Base-by-base conservation (phyloP, 2,113 vertebrate genomes). In the Ptilonorhynchus violaceus region DNA sequence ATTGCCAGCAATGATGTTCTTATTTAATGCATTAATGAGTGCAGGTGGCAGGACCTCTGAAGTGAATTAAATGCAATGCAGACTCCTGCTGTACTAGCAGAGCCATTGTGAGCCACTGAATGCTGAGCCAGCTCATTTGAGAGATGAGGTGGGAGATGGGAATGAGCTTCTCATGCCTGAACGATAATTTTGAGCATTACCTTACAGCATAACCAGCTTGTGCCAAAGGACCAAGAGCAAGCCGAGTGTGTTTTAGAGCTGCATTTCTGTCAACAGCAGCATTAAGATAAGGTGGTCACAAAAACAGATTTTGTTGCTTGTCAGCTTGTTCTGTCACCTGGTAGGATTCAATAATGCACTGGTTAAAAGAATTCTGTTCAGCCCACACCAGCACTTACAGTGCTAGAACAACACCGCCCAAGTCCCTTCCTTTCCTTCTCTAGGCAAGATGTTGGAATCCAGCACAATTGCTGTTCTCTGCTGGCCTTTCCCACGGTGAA, bases 41-140 rank as follows among this genome's bases (percentile, higher is more conserved):
- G 88, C 82, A 96, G 88, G 95, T 96, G 90, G 68, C 93, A 68
- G 79, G 88, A 95, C 85, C 88, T 96, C 79, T 93, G 78, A 92
- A 86, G 88, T 92, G 90, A 90, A 87, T 87, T 53, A 92, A 78
- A 82, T 60, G 60, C 91, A 85, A 2, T 78, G 86, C 91, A 92
- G 85, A 86, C 86, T 84, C 50, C 42, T 62, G 66, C 73, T n/a
- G 24, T 47, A 56, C 2, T 77, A 81, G 85, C 64, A 89, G 72
- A 84, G 37, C 37, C 12, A 4, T 49, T 53, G 64, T 33, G 52
- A 77, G 60, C 52, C 1, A 1, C 83, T 56, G 58, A 86, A 47
- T 76, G 72, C 92, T 96, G 91, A 96, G 83, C 56, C 58, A 91
- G 85, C 76, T 95, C 66, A 14, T 92, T 44, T 67, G 56, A 52